A percentile compares a stretch with the other conserved stretches of the same genome.
Evolutionary conservation across 2,113 vertebrate genomes (phyloP).

Genomic region (Vimba vimba): DNA sequence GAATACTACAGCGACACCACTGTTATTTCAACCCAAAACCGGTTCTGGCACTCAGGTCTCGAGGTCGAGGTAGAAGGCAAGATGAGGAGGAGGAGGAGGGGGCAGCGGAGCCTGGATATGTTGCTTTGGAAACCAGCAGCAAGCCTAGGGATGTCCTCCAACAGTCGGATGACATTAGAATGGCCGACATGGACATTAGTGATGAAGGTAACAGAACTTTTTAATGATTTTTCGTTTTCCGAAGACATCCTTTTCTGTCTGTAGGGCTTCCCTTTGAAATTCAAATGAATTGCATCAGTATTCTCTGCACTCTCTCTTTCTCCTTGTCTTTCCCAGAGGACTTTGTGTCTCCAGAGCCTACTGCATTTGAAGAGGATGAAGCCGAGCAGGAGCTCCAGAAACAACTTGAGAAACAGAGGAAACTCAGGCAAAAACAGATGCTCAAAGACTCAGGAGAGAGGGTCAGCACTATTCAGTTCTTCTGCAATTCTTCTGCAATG

Average conservation of each 20-base stretch:
- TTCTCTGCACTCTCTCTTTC: neutral
- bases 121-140: neutral
- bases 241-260: neutral
- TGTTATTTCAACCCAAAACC: neutral
- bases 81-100: constrained; percentile 31
- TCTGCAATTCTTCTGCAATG: neutral
- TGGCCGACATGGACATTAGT: constrained; percentile 89
- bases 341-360: constrained; percentile 63
- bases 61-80: constrained; percentile 76
- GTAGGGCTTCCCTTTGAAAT: neutral
- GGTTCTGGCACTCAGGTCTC: constrained; percentile 54
- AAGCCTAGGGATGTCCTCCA: constrained; percentile 27
- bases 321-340: constrained; percentile 62
- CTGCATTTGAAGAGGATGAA: constrained; percentile 85
- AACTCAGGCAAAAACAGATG: constrained; percentile 81
- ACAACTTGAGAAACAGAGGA: constrained; percentile 88
- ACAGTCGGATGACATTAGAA: constrained; percentile 81
- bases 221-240: neutral
- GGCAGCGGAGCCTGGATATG: neutral
- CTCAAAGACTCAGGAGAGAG: constrained; percentile 83
- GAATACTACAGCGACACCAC: neutral
- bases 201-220: constrained; percentile 73
- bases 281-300: constrained; percentile 1
- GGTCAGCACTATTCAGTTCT: constrained; percentile 56
- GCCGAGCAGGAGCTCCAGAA: constrained; percentile 88